A percentile compares a stretch with the other conserved stretches of the same genome.
Evolutionary conservation across 2,888 invertebrate genomes (phyloP).

Genomic region (Orthosia gothica): DNA sequence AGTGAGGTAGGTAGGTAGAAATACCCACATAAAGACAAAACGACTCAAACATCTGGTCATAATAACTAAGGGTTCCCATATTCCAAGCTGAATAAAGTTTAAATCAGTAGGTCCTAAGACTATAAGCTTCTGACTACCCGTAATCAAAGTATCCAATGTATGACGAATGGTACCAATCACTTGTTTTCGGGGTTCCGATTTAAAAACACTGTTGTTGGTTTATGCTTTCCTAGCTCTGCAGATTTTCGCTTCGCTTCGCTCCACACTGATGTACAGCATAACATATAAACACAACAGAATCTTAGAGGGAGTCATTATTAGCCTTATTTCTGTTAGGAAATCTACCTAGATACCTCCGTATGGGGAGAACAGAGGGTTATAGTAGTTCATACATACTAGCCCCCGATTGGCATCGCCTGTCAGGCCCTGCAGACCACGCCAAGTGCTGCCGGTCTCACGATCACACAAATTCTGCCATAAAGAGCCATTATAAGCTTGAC

Average conservation of each 20-base stretch:
- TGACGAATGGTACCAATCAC: slow-evolving; percentile 3
- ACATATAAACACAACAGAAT: too few relatives aligned
- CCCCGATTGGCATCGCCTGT: too few relatives aligned
- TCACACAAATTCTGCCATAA: too few relatives aligned
- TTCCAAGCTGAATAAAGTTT: slow-evolving; percentile 6
- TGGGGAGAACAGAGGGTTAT: too few relatives aligned
- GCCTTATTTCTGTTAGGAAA: too few relatives aligned
- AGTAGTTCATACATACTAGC: too few relatives aligned
- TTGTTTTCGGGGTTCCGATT: neutral
- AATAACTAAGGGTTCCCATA: neutral
- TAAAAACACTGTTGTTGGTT: neutral
- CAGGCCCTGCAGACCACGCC: too few relatives aligned
- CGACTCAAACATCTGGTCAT: neutral
- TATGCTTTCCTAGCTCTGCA: neutral
- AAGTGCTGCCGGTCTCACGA: too few relatives aligned
- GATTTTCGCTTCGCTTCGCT: neutral
- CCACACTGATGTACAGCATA: too few relatives aligned
- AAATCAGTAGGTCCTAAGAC: slow-evolving; percentile 1
- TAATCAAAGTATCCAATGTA: neutral
- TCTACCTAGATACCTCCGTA: too few relatives aligned
- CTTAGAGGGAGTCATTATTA: too few relatives aligned
- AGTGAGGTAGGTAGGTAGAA: neutral
- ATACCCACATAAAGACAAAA: slow-evolving; percentile 1
- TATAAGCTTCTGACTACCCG: slow-evolving; percentile 8
- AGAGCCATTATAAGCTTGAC: neutral